Percentiles rank a stretch among this genome's conserved stretches.
Evolutionary conservation across 2,113 vertebrate genomes (phyloP).

Genomic region (Suncus etruscus): DNA sequence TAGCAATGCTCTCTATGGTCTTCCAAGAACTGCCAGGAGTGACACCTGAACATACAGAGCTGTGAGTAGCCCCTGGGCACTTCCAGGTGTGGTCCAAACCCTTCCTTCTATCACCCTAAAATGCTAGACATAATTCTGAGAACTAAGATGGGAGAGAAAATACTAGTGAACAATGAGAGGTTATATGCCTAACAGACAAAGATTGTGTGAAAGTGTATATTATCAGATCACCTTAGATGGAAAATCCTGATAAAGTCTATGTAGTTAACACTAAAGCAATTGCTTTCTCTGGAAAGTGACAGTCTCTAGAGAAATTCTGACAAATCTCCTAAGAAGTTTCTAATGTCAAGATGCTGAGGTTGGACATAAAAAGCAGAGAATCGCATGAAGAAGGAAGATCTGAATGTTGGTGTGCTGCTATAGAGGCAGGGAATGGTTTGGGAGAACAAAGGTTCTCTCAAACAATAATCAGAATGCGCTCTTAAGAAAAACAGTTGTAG

Average conservation of each 20-base stretch:
- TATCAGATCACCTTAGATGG: background rate
- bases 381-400: background rate
- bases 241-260: background rate
- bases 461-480: background rate
- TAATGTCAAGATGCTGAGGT: background rate
- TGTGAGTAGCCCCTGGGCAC: too few species aligned
- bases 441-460: background rate
- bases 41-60: too few species aligned
- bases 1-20: too few species aligned
- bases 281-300: conserved; percentile 16
- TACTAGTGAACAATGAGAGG: background rate
- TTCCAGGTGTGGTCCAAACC: too few species aligned
- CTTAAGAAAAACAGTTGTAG: background rate
- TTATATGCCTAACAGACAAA: background rate
- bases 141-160: background rate
- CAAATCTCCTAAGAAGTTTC: background rate
- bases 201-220: background rate
- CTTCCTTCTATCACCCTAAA: too few species aligned
- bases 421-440: background rate
- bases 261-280: conserved; percentile 10
- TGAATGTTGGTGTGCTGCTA: background rate
- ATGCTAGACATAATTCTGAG: background rate
- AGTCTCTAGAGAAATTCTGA: conserved; percentile 34
- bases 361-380: background rate
- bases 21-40: too few species aligned